These are phyloP conservation scores for Eilema sororculum DNA, from an alignment of 2,888 invertebrate species.

Conservation along the genomic window DNA sequence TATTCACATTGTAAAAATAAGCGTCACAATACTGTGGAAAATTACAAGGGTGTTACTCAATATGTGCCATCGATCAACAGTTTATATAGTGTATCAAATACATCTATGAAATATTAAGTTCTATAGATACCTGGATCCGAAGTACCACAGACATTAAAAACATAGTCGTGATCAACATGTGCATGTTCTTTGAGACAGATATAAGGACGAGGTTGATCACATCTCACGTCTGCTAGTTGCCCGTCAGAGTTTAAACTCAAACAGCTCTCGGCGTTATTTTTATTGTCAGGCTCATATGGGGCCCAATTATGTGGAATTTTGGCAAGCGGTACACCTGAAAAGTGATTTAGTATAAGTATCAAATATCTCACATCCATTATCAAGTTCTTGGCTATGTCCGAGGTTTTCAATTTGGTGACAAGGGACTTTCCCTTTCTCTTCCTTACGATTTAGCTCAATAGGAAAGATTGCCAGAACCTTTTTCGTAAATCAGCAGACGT, in stretches of 20 bases:
- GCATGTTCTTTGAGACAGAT: slow-evolving; percentile 5
- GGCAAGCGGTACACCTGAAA: slow-evolving; percentile 9
- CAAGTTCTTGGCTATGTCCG: too few relatives aligned
- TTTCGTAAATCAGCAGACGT: too few relatives aligned
- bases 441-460: too few relatives aligned
- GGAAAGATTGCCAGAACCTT: too few relatives aligned
- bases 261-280: slow-evolving; percentile 10
- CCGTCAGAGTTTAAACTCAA: slow-evolving; percentile 1
- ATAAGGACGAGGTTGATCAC: slow-evolving; percentile 9
- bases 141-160: slow-evolving; percentile 11
- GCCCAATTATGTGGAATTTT: slow-evolving; percentile 17
- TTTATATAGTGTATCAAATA: too few relatives aligned
- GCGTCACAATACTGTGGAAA: too few relatives aligned
- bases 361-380: background rate
- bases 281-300: slow-evolving; percentile 22
- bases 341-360: background rate
- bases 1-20: too few relatives aligned
- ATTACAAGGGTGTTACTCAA: too few relatives aligned
- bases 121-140: slow-evolving; percentile 10
- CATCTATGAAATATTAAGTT: background rate
- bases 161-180: background rate
- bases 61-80: too few relatives aligned
- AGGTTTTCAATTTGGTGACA: too few relatives aligned
- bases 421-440: too few relatives aligned
- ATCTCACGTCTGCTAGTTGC: slow-evolving; percentile 8